phyloP scores from a whole-genome alignment of 1,140 invertebrate genomes.

The Apis dorsata region DNA sequence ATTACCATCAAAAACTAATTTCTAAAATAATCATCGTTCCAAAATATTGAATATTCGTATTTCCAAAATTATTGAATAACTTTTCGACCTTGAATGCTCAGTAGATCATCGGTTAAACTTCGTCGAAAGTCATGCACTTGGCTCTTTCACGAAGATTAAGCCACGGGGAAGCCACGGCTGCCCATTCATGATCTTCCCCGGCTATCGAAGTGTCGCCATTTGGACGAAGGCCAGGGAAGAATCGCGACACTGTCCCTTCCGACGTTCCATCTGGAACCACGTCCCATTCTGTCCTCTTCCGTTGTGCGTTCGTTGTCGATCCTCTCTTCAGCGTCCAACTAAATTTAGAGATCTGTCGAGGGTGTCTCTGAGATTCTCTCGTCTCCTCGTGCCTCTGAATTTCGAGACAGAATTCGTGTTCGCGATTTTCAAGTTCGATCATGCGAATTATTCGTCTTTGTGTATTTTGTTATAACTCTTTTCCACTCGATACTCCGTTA shows the following conservation, averaged over 20 bases:
- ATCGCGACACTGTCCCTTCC: constrained; percentile 63
- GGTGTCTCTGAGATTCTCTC: constrained; percentile 2
- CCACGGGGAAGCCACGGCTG: constrained; percentile 21
- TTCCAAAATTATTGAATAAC: neutral
- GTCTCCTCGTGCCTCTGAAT: neutral
- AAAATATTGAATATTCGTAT: no score
- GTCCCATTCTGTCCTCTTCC: constrained; percentile 2
- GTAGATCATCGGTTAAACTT: neutral
- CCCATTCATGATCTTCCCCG: constrained; percentile 56
- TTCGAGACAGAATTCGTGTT: neutral
- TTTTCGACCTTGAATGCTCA: neutral
- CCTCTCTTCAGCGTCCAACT: constrained; percentile 45
- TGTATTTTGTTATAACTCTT: no score
- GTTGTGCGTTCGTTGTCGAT: constrained; percentile 22
- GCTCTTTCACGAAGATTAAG: constrained; percentile 38
- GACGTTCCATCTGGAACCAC: constrained; percentile 56
- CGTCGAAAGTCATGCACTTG: constrained; percentile 23
- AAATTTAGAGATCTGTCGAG: constrained; percentile 65
- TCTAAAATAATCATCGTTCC: no score
- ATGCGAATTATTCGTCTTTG: neutral
- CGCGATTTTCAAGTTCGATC: neutral
- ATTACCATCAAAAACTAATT: no score
- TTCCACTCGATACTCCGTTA: no score
- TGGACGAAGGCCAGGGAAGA: constrained; percentile 63
- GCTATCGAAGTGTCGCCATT: constrained; percentile 38